Evolutionary conservation across 2,888 invertebrate genomes (phyloP), one percentile per base, ranked within the genome.

Genomic region (Lymantria monacha): DNA sequence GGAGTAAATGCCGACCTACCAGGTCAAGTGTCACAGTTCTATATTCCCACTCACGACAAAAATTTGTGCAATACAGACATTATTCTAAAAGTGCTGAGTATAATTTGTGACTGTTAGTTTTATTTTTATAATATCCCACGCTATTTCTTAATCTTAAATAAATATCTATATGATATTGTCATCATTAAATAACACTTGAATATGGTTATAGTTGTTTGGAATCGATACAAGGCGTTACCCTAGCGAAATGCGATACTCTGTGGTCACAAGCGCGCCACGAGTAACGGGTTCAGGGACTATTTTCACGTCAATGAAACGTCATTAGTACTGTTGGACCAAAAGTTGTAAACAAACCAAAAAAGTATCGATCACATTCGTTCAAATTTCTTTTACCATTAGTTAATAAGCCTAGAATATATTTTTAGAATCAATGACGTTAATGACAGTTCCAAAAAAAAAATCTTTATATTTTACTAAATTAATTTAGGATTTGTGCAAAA

Each of bases 221-320:
- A 66, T 66, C 66, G 53, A 66, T 66, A 55, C 55, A 22, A 57
- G 54, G 55, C 58, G 64, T 64, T 57, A 58, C 66, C 64, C 66
- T 50, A 22, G 30, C 46, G 66, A 38, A 55, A 66, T 48, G n/a
- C 45, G 57, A 66, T 37, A 66, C 60, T 37, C 54, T 66, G 66
- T 50, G 66, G 66, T 66, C 51, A 57, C 52, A 15, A 41, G 42
- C 49, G 44, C 46, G 22, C 12, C 48, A 5, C 22, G 38, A 45
- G 42, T 47, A 59, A 65, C 65, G 59, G 61, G 63, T 57, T 61
- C 57, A 55, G 51, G 44, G 50, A 55, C 56, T 44, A 53, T 46
- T 13, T 15, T 33, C 42, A 42, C 14, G 15, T 14, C 45, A 15
- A 22, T 42, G 42, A 7, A 30, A 12, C 30, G 30, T 22, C 30